Base-by-base conservation (phyloP, 2,888 invertebrate genomes). In the Cantharis rustica region DNA sequence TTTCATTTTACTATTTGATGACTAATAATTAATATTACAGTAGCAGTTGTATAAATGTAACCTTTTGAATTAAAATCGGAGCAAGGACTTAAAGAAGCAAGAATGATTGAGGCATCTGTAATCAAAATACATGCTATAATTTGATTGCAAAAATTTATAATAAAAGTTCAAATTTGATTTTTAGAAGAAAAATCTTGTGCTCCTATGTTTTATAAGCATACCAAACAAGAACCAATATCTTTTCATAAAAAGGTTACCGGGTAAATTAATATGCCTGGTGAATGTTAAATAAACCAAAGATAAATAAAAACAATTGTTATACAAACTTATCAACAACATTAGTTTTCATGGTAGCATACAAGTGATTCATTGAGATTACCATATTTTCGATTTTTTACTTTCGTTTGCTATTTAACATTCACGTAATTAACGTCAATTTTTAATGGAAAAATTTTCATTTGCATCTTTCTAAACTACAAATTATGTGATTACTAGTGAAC, bases 211-310 rank as follows among this genome's bases (percentile, higher is more conserved):
- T 10, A 31, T 69, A 27, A 20, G 61, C 16, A 15, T 27, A 11
- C 27, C 27, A 11, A 27, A 23, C 23, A 23, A 23, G 23, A 9
- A 23, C 13, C 31, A 31, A 31, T 31, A 13, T 1, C 31, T 61
- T 63, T 70, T 27, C 15, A 20, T 71, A 71, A 71, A 64, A 71
- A 71, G 71, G 71, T 71, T 16, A 71, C 15, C 27, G 63, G 71
- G 71, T 64, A 31, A 62, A 62, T 61, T 17, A 66, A 20, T 23
- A 66, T 66, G 64, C 64, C 64, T n/a, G n/a, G n/a, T 47, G 47
- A 47, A 47, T 47, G 47, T 31, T 31, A 31, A 31, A 10, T 64
- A 20, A 64, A 17, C 20, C 11, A 16, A 16, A 62, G 16, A 17
- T 17, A 63, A 47, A 66, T 23, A 66, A 66, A 64, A 64, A 20